These are phyloP conservation scores for Amia ocellicauda DNA, from an alignment of 2,113 vertebrate species.

Conservation along the genomic window DNA sequence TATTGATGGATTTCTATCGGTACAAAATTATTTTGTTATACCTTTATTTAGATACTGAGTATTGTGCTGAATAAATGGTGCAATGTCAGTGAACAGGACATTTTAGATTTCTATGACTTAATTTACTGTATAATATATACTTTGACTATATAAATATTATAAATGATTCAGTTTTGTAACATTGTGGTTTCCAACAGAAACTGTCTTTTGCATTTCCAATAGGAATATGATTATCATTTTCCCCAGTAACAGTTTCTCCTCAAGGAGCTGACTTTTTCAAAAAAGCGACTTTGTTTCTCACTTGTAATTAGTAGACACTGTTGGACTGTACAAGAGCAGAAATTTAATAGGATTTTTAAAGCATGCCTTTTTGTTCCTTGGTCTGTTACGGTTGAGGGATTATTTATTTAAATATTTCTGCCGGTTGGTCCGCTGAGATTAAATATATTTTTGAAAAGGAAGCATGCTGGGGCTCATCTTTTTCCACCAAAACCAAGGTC, in stretches of 20 bases:
- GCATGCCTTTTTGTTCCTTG: conserved; percentile 14
- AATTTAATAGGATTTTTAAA: conserved; percentile 30
- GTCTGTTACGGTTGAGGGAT: conserved; percentile 22
- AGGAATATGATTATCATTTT: too few species aligned
- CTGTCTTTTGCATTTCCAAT: too few species aligned
- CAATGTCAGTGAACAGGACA: too few species aligned
- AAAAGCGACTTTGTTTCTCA: background rate
- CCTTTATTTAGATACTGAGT: too few species aligned
- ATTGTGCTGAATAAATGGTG: too few species aligned
- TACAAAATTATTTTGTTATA: too few species aligned
- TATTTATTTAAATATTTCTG: conserved; percentile 22
- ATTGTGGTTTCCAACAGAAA: too few species aligned
- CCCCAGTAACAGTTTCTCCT: background rate
- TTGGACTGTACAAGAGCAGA: conserved; percentile 7
- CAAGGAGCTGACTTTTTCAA: background rate
- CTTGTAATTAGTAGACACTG: conserved; percentile 25
- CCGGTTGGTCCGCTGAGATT: conserved; percentile 25
- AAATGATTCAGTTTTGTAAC: too few species aligned
- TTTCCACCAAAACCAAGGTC: background rate
- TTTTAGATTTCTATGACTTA: too few species aligned
- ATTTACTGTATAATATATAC: too few species aligned
- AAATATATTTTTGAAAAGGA: conserved; percentile 35
- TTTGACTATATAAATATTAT: too few species aligned
- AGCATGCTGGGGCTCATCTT: conserved; percentile 35
- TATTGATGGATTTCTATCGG: too few species aligned